Evolutionary conservation across 2,113 vertebrate genomes (phyloP).

Genomic region (Platichthys flesus): DNA sequence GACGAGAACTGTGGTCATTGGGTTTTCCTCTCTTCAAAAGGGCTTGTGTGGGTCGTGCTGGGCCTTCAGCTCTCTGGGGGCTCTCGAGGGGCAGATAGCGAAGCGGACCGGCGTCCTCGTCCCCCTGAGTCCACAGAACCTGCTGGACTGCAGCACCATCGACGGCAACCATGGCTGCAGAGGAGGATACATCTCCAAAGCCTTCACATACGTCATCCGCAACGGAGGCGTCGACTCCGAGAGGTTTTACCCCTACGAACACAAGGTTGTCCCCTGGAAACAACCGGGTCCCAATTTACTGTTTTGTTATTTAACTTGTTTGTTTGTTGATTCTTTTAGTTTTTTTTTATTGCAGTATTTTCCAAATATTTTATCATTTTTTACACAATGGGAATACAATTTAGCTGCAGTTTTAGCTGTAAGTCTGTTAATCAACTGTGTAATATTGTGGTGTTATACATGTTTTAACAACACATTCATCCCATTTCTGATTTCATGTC

Average conservation of each 20-base stretch:
- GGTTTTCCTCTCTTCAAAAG: constrained; percentile 56
- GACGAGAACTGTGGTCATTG: background rate
- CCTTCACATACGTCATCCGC: constrained; percentile 86
- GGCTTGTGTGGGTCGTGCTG: constrained; percentile 89
- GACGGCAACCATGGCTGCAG: constrained; percentile 86
- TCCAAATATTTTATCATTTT: background rate
- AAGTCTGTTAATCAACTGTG: no score
- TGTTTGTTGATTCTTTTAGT: background rate
- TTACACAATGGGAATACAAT: background rate
- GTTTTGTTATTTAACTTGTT: no score
- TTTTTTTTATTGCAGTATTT: background rate
- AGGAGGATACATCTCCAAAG: constrained; percentile 83
- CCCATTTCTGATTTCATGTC: background rate
- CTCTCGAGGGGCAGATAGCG: constrained; percentile 88
- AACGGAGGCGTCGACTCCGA: constrained; percentile 89
- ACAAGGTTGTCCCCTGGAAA: constrained; percentile 71
- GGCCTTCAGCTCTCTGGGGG: constrained; percentile 90
- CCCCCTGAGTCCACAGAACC: constrained; percentile 88
- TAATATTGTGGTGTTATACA: no score
- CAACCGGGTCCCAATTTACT: background rate
- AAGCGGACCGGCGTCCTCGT: constrained; percentile 82
- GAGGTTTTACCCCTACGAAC: constrained; percentile 86
- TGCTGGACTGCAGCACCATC: constrained; percentile 87
- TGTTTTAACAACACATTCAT: no score
- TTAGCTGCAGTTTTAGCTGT: no score